Percentiles rank a stretch among this genome's conserved stretches.
Evolutionary conservation across 2,113 vertebrate genomes (phyloP).

Genomic region (Paraplagusia blochii): DNA sequence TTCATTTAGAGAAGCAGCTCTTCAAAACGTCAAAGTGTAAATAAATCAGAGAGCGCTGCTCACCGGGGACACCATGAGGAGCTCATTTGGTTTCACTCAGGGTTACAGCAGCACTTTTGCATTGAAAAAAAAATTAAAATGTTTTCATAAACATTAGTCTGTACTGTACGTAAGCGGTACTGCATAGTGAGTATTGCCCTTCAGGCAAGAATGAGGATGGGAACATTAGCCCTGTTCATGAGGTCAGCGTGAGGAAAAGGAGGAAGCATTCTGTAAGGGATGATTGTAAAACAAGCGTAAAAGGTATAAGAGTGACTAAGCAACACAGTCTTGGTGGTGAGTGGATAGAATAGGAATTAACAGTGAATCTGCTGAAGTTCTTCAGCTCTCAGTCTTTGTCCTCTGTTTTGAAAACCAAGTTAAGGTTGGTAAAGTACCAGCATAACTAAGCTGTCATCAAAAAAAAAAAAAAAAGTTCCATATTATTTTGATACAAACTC

Average conservation of each 20-base stretch:
- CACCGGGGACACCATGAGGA: conserved; percentile 28
- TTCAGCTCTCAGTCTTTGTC: too few relatives aligned
- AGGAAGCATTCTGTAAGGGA: not conserved
- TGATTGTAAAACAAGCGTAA: not conserved
- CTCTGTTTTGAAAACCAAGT: too few relatives aligned
- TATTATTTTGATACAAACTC: too few relatives aligned
- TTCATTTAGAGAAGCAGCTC: conserved; percentile 50
- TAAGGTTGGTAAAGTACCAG: too few relatives aligned
- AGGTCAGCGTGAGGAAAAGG: not conserved
- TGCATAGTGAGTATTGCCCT: conserved; percentile 18
- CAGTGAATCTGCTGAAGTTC: too few relatives aligned
- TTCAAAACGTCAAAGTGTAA: conserved; percentile 37
- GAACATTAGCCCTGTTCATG: not conserved
- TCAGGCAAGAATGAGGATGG: conserved; percentile 9
- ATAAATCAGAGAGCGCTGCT: conserved; percentile 44
- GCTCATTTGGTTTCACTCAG: conserved; percentile 22
- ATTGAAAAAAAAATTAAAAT: too few relatives aligned
- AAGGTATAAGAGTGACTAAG: not conserved
- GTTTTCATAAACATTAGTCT: conserved; percentile 8
- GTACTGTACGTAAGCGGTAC: too few relatives aligned
- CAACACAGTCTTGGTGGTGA: too few relatives aligned
- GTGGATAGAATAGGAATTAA: too few relatives aligned
- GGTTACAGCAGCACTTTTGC: conserved; percentile 36
- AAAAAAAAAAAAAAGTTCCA: too few relatives aligned
- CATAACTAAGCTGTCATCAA: too few relatives aligned